phyloP scores from a whole-genome alignment of 2,888 invertebrate species.

The Autographa pulchrina region DNA sequence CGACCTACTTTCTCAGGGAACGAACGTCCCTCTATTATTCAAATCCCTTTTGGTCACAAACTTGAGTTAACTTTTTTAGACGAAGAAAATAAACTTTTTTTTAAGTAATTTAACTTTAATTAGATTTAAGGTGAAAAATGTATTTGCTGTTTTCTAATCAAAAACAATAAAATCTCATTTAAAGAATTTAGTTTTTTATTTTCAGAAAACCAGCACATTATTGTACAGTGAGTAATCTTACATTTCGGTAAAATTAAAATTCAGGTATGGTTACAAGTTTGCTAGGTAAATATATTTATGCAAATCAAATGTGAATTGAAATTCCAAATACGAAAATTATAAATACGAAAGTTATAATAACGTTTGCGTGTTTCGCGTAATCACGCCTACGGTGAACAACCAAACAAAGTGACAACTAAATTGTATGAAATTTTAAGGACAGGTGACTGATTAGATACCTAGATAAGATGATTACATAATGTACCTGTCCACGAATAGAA shows the following conservation, averaged over 20 bases:
- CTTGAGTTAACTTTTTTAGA: not conserved
- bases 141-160: not conserved
- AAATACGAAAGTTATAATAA: constrained; percentile 4
- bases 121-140: too few species aligned
- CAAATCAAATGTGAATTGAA: not conserved
- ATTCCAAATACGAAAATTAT: not conserved
- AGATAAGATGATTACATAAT: not conserved
- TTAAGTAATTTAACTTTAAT: not conserved
- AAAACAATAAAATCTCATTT: not conserved
- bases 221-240: too few species aligned
- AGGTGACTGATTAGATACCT: not conserved
- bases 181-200: too few species aligned
- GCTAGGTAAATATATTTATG: not conserved
- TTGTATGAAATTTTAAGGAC: not conserved
- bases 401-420: constrained; percentile 4
- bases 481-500: not conserved
- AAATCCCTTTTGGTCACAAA: constrained; percentile 3
- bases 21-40: constrained; percentile 41
- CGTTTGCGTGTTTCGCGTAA: not conserved
- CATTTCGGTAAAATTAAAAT: too few species aligned
- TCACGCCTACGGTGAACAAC: not conserved
- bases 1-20: constrained; percentile 41
- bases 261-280: too few species aligned
- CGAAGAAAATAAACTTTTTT: not conserved
- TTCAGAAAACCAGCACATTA: too few species aligned